Base-by-base conservation (phyloP, 53 echinoderm and acorn worm species). In the Luidia sarsii region DNA sequence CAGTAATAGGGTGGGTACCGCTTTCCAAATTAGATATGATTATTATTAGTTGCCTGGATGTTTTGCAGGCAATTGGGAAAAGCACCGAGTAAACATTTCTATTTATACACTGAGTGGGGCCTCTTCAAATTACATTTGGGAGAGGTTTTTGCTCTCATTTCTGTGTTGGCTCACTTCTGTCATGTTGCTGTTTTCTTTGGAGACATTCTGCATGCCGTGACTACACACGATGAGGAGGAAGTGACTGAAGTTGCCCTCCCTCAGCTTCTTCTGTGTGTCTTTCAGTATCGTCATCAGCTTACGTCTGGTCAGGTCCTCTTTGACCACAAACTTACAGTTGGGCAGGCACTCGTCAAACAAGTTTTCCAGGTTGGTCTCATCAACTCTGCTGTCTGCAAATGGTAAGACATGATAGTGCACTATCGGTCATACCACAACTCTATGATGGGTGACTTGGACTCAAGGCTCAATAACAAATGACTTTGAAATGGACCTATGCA, bases 141-240 rank as follows among this genome's bases (percentile, higher is more conserved):
- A 33, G 16, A 9, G 24, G 23, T 63, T 31, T 34, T 63, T 33
- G n/a, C n/a, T n/a, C n/a, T n/a, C n/a, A n/a, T n/a, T n/a, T n/a
- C n/a, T n/a, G n/a, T n/a, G n/a, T n/a, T n/a, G n/a, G n/a, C n/a
- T n/a, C n/a, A n/a, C n/a, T n/a, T n/a, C n/a, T n/a, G n/a, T n/a
- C n/a, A n/a, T n/a, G n/a, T n/a, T n/a, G n/a, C n/a, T 41, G 34
- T 64, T 18, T 1, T 48, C 35, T 14, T 79, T 46, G 39, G 46
- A 39, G 22, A 35, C 33, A n/a, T 41, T 25, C 49, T 89, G 85
- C 55, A 72, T 51, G 19, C 95, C 95, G 51, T 95, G 95, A 13
- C 86, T 84, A 11, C 84, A 71, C 35, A 95, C 66, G 41, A 95
- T 81, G 0, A 89, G 55, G 15, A 95, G 72, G 25, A 95, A 91